phyloP scores from a whole-genome alignment of 2,797 vertebrate species.

The Brachymystax lenok region DNA sequence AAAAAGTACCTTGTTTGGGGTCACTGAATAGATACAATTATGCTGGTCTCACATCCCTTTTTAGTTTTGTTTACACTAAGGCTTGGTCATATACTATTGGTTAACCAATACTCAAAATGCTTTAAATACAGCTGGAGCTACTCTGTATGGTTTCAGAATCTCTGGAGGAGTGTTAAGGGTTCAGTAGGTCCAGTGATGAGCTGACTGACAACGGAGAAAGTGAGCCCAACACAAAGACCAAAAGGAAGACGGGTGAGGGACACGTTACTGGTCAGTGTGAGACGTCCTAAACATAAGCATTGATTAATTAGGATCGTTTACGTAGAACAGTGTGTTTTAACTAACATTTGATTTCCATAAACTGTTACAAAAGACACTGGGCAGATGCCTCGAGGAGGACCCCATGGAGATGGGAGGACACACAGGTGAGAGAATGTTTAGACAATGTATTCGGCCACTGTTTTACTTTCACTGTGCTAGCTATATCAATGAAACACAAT shows the following conservation, averaged over 20 bases:
- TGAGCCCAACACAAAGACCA: background rate
- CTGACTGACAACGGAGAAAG: background rate
- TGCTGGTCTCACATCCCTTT: background rate
- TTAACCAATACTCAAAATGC: background rate
- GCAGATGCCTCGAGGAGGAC: background rate
- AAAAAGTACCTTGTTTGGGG: no score
- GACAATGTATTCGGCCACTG: background rate
- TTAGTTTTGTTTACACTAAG: no score
- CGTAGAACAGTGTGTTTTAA: background rate
- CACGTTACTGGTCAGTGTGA: background rate
- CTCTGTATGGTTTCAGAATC: slow-evolving; percentile 1
- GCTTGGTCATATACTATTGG: background rate
- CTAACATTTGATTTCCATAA: background rate
- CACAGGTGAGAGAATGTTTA: background rate
- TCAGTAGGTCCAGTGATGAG: slow-evolving; percentile 6
- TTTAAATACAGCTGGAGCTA: background rate
- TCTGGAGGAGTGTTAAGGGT: slow-evolving; percentile 3
- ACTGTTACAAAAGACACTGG: background rate
- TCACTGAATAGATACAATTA: background rate
- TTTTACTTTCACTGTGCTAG: background rate
- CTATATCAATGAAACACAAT: background rate
- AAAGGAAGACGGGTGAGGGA: background rate
- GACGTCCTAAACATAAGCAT: background rate
- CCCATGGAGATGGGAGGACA: background rate
- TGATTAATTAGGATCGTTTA: background rate